Evolutionary conservation across 64 coral and sea anemone genomes (phyloP).

Genomic region (Stylophora pistillata): DNA sequence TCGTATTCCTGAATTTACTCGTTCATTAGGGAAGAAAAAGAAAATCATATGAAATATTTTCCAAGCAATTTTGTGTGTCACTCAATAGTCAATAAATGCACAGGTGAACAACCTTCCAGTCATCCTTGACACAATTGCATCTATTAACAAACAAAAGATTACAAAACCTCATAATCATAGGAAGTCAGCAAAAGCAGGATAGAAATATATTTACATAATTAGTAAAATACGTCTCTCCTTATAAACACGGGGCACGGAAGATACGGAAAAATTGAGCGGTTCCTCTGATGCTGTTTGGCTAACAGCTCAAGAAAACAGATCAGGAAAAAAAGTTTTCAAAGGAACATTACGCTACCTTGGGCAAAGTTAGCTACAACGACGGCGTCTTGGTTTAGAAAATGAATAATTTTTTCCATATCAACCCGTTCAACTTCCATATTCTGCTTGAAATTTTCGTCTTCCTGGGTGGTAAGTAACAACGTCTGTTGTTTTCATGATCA

Average conservation of each 20-base stretch:
- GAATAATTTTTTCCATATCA: background rate
- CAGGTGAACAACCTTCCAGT: background rate
- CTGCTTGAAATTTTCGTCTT: background rate
- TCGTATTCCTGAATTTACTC: too few relatives aligned
- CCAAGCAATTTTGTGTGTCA: background rate
- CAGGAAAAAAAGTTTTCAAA: background rate
- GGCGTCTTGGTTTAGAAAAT: background rate
- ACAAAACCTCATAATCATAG: background rate
- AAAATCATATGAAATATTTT: background rate
- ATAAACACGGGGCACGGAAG: background rate
- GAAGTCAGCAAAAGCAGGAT: background rate
- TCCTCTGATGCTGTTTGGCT: background rate
- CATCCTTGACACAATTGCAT: background rate
- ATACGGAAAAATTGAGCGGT: background rate
- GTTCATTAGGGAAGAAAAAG: background rate
- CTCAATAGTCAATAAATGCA: background rate
- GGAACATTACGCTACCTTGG: background rate
- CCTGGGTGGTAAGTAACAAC: background rate
- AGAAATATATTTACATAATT: constrained; percentile 7
- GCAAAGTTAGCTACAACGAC: background rate
- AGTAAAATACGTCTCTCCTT: background rate
- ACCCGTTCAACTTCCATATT: background rate
- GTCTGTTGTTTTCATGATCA: background rate
- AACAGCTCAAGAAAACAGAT: background rate
- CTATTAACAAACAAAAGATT: background rate